Conservation (phyloP, 1,140 invertebrate genomes). For the Ganaspis sp. region DNA sequence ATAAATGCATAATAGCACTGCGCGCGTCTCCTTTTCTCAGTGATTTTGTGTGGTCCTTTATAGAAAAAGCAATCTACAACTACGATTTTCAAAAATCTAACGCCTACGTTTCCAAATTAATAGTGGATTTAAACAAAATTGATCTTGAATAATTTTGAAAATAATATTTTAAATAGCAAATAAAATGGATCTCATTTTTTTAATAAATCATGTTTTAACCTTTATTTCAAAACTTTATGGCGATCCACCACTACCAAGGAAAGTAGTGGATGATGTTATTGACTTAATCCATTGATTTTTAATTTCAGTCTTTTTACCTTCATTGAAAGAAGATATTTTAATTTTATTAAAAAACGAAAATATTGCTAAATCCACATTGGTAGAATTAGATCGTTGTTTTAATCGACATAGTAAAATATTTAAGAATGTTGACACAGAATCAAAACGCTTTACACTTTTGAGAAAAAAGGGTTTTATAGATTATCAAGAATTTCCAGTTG, state of each 20-base stretch:
- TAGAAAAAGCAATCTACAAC: not conserved
- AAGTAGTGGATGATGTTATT: not conserved
- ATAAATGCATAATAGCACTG: not conserved
- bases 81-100: not conserved
- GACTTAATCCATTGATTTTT: not conserved
- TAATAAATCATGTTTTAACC: not conserved
- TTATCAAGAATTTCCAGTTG: conserved; percentile 25
- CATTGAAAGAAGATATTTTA: not conserved
- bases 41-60: not conserved
- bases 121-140: too few species aligned
- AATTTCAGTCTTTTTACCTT: not conserved
- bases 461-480: conserved; percentile 43
- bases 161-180: too few species aligned
- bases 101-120: not conserved
- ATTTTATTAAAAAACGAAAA: not conserved
- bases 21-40: not conserved
- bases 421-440: conserved; percentile 27
- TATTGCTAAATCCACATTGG: not conserved
- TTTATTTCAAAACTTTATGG: too few species aligned
- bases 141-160: too few species aligned
- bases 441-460: conserved; percentile 37
- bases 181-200: not conserved
- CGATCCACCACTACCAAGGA: not conserved
- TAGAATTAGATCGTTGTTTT: conserved; percentile 24
- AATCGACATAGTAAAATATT: conserved; percentile 32